These are phyloP conservation scores for Penaeus monodon DNA, from an alignment of 2,888 invertebrate genomes.

Conservation along the genomic window DNA sequence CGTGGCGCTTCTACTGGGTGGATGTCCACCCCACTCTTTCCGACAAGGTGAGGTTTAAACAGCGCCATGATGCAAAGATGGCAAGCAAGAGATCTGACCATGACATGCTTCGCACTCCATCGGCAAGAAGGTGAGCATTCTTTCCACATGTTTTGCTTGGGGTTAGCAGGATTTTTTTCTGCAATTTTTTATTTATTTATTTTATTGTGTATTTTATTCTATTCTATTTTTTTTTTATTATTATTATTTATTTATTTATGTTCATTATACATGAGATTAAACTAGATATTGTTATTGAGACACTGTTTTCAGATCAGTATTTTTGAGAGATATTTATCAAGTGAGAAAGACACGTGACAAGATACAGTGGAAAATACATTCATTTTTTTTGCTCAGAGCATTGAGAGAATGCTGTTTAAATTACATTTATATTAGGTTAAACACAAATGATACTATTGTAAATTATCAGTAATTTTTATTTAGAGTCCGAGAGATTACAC, in stretches of 20 bases:
- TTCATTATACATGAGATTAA: background rate
- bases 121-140: slow-evolving; percentile 53
- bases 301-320: no score
- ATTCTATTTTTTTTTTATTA: background rate
- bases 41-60: slow-evolving; percentile 78
- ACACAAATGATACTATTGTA: no score
- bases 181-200: background rate
- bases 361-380: no score
- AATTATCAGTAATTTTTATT: no score
- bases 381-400: no score
- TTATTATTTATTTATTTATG: no score
- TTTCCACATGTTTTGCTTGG: background rate
- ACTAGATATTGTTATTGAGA: background rate
- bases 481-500: no score
- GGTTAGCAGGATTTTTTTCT: background rate
- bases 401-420: no score
- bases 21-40: slow-evolving; percentile 92
- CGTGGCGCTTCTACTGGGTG: slow-evolving; percentile 94
- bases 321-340: no score
- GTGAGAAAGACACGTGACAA: no score
- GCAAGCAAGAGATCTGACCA: slow-evolving; percentile 58
- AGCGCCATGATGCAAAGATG: slow-evolving; percentile 62
- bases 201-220: background rate
- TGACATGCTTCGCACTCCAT: slow-evolving; percentile 57
- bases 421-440: no score